These are phyloP conservation scores for Dascillus cervinus DNA, from an alignment of 2,888 invertebrate species.

Conservation along the genomic window DNA sequence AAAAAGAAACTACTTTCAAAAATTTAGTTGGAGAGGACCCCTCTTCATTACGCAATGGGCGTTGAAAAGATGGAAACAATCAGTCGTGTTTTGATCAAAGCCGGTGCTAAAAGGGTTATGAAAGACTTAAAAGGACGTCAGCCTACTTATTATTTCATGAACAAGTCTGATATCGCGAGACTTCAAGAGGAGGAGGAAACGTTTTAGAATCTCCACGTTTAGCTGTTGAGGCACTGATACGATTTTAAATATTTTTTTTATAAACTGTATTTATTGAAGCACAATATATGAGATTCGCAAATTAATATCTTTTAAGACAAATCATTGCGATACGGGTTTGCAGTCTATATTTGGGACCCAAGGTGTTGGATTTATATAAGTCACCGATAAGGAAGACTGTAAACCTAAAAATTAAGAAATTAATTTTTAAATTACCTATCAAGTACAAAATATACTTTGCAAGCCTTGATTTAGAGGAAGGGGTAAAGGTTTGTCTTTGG, in stretches of 20 bases:
- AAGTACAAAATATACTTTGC: slow-evolving; percentile 41
- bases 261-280: too few species aligned
- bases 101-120: slow-evolving; percentile 73
- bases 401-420: slow-evolving; percentile 44
- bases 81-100: slow-evolving; percentile 71
- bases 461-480: slow-evolving; percentile 54
- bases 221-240: too few species aligned
- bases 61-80: slow-evolving; percentile 75
- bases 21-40: slow-evolving; percentile 72
- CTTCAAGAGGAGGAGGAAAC: slow-evolving; percentile 78
- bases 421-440: neutral
- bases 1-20: neutral
- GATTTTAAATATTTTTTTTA: too few species aligned
- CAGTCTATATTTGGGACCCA: slow-evolving; percentile 40
- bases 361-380: slow-evolving; percentile 58
- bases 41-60: slow-evolving; percentile 88
- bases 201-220: slow-evolving; percentile 45
- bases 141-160: slow-evolving; percentile 88
- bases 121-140: slow-evolving; percentile 86
- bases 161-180: slow-evolving; percentile 77
- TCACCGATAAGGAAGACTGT: slow-evolving; percentile 55
- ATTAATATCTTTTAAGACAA: too few species aligned
- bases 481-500: slow-evolving; percentile 56
- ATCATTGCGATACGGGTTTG: slow-evolving; percentile 21
- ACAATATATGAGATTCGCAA: too few species aligned